Conservation (phyloP, 1,140 invertebrate species). For the Aphis craccivora region DNA sequence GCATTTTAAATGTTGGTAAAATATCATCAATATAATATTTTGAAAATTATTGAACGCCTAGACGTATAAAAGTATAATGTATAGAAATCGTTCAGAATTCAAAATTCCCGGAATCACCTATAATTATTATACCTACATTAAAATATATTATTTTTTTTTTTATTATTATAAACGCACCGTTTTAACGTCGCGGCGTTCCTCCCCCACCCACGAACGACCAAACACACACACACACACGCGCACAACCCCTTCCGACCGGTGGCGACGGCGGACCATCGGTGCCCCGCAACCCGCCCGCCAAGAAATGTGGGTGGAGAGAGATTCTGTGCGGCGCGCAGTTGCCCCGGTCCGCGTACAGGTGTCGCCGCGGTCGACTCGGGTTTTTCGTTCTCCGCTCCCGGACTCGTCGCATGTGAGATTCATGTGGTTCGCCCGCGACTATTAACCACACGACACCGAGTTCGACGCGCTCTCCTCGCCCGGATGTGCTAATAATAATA, state of each 20-base stretch:
- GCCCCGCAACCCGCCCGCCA: neutral
- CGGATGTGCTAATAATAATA: slow-evolving; percentile 13
- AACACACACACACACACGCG: neutral
- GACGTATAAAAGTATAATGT: no score
- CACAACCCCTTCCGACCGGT: neutral
- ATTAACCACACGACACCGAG: slow-evolving; percentile 48
- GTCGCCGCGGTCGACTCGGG: slow-evolving; percentile 42
- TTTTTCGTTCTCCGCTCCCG: slow-evolving; percentile 20
- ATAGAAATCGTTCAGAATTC: no score
- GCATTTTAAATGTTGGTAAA: no score
- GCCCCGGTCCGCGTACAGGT: slow-evolving; percentile 24
- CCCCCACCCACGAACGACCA: neutral
- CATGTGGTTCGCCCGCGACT: slow-evolving; percentile 52
- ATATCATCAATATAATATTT: no score
- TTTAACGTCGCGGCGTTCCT: neutral
- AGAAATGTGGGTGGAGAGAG: neutral
- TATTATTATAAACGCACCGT: neutral
- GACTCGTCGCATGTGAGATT: slow-evolving; percentile 52
- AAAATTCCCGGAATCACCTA: neutral
- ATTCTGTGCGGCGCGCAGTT: slow-evolving; percentile 33
- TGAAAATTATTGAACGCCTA: no score
- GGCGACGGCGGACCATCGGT: neutral
- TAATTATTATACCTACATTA: no score
- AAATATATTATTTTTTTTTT: no score
- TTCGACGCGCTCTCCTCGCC: slow-evolving; percentile 49